Conservation (phyloP, 2,888 invertebrate genomes). For the Prosopocoilus inquinatus region DNA sequence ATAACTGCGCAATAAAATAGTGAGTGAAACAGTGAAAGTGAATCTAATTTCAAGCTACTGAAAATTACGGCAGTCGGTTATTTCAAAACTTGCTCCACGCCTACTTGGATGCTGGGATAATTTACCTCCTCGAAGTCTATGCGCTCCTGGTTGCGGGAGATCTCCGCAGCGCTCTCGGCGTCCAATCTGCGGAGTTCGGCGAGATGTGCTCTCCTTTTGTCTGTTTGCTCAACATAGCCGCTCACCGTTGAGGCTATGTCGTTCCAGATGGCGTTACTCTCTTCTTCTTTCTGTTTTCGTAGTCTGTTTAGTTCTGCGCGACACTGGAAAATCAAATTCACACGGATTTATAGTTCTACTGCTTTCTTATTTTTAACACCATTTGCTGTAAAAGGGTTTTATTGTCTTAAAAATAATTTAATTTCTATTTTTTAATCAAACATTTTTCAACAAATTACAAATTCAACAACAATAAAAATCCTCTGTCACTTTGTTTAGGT, state of each 20-base stretch:
- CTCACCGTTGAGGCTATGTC: constrained; percentile 38
- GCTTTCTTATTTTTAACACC: no score
- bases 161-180: constrained; percentile 40
- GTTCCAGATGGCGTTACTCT: constrained; percentile 40
- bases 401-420: no score
- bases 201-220: constrained; percentile 42
- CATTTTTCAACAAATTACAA: no score
- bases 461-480: no score
- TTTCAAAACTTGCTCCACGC: not conserved
- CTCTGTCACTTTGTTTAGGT: no score
- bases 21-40: not conserved
- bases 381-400: no score
- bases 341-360: not conserved
- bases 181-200: constrained; percentile 44
- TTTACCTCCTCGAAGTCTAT: constrained; percentile 39
- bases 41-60: no score
- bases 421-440: no score
- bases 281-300: constrained; percentile 33
- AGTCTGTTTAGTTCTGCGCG: constrained; percentile 33
- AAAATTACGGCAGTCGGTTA: no score
- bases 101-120: not conserved
- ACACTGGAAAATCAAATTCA: constrained; percentile 33
- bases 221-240: constrained; percentile 40
- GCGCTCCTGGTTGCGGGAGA: constrained; percentile 38
- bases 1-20: no score